Conservation (phyloP, 2,888 invertebrate genomes). For the Ischnus inquisitorius region DNA sequence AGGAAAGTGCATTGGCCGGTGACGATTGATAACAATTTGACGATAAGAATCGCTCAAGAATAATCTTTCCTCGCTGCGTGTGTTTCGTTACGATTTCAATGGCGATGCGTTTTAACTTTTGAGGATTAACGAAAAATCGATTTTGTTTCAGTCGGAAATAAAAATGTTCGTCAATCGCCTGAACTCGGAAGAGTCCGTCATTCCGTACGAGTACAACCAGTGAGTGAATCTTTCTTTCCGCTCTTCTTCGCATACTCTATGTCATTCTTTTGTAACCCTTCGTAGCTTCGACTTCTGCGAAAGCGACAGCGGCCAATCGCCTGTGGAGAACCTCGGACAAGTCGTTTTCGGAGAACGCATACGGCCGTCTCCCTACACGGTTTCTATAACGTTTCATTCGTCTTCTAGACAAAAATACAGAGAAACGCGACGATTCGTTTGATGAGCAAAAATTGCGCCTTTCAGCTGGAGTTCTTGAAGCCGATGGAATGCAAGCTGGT, state of each 20-base stretch:
- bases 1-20: neutral
- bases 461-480: constrained; percentile 91
- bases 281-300: constrained; percentile 97
- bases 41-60: neutral
- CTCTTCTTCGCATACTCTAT: too few relatives aligned
- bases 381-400: constrained; percentile 82
- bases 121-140: neutral
- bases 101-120: neutral
- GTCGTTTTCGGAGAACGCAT: constrained; percentile 99
- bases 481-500: constrained; percentile 88
- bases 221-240: constrained; percentile 84
- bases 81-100: neutral
- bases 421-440: neutral
- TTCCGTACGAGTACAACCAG: constrained; percentile 99
- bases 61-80: neutral
- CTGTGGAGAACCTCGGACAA: constrained; percentile 99
- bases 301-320: constrained; percentile 90
- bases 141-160: constrained; percentile 92
- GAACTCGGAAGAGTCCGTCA: constrained; percentile 98
- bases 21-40: neutral
- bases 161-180: constrained; percentile 97
- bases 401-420: neutral
- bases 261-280: neutral
- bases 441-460: constrained; percentile 29
- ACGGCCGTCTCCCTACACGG: constrained; percentile 96